These are phyloP conservation scores for Pachyseris speciosa DNA, from an alignment of 64 coral and sea anemone species.

Conservation along the genomic window DNA sequence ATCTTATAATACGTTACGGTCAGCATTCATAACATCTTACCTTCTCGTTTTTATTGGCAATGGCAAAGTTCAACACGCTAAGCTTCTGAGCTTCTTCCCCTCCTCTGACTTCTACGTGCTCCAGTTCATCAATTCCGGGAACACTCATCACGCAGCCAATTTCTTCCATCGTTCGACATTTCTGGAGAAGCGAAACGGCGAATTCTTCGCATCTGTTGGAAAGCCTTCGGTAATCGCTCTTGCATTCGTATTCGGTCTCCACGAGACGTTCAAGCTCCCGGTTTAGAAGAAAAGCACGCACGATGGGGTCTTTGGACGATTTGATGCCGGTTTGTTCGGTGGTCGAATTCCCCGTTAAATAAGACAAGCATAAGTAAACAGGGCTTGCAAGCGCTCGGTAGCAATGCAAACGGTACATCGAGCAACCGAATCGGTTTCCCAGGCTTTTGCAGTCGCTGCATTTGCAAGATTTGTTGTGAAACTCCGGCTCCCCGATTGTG, in stretches of 20 bases:
- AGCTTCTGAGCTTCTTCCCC: constrained; percentile 62
- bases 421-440: constrained; percentile 61
- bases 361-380: constrained; percentile 72
- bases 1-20: no score
- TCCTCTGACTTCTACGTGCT: constrained; percentile 67
- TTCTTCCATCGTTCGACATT: constrained; percentile 81
- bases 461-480: constrained; percentile 52
- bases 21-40: constrained; percentile 52
- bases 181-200: constrained; percentile 63
- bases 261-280: constrained; percentile 44
- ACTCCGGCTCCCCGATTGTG: constrained; percentile 41
- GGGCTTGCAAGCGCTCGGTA: constrained; percentile 87
- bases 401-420: constrained; percentile 62
- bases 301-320: constrained; percentile 65
- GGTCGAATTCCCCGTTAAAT: neutral
- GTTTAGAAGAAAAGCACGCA: constrained; percentile 75
- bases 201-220: constrained; percentile 78
- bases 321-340: neutral
- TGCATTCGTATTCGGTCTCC: constrained; percentile 75
- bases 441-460: constrained; percentile 38
- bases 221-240: constrained; percentile 62
- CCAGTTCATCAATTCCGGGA: constrained; percentile 39
- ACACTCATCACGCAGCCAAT: constrained; percentile 76
- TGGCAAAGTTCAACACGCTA: constrained; percentile 84
- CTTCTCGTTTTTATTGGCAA: constrained; percentile 80